A percentile compares a stretch with the other conserved stretches of the same genome.
phyloP scores from a whole-genome alignment of 2,797 vertebrate genomes.

The Acrossocheilus fasciatus region DNA sequence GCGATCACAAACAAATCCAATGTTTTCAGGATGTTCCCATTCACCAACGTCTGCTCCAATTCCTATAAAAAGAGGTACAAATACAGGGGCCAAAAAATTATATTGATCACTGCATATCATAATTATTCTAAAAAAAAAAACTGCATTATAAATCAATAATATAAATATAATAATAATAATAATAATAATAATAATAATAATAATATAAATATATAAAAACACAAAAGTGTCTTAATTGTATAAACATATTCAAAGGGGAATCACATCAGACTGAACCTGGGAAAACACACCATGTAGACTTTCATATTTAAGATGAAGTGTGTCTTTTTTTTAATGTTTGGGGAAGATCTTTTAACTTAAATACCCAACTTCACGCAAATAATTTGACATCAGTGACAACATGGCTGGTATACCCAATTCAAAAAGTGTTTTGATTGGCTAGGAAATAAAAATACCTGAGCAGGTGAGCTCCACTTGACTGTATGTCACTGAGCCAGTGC shows the following conservation, averaged over 20 bases:
- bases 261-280: slow-evolving; percentile 62
- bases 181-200: too few relatives aligned
- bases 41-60: slow-evolving; percentile 60
- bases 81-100: not conserved
- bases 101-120: not conserved
- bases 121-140: not conserved
- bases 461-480: slow-evolving; percentile 64
- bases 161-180: too few relatives aligned
- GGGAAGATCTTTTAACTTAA: not conserved
- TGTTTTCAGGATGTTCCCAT: not conserved
- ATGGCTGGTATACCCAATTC: not conserved
- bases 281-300: not conserved
- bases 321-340: not conserved
- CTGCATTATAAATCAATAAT: not conserved
- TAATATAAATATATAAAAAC: too few relatives aligned
- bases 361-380: not conserved
- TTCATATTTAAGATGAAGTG: not conserved
- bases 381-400: not conserved
- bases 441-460: slow-evolving; percentile 62
- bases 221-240: not conserved
- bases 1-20: slow-evolving; percentile 61
- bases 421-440: not conserved
- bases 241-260: not conserved
- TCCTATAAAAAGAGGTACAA: slow-evolving; percentile 49
- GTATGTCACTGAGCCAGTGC: slow-evolving; percentile 65